These are phyloP conservation scores for Anseranas semipalmata DNA, from an alignment of 2,113 vertebrate genomes.

Conservation along the genomic window DNA sequence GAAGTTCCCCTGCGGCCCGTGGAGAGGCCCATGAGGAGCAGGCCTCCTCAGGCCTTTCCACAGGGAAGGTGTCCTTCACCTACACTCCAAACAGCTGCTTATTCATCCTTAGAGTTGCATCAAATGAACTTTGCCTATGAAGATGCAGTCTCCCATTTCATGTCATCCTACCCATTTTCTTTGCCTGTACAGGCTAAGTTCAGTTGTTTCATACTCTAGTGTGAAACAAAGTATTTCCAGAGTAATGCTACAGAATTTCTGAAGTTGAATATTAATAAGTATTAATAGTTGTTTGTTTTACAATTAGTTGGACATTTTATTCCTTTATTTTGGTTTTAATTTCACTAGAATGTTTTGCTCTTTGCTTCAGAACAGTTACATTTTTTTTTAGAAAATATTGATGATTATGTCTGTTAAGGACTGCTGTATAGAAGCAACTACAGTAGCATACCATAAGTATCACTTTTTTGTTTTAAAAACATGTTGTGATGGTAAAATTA, in stretches of 20 bases:
- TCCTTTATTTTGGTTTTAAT: slow-evolving; percentile 21
- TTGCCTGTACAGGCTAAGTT: no score
- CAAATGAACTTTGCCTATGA: not conserved
- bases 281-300: not conserved
- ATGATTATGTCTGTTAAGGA: slow-evolving; percentile 60
- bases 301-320: not conserved
- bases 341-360: not conserved
- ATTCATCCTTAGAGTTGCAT: no score
- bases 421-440: slow-evolving; percentile 7
- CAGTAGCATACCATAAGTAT: slow-evolving; percentile 10
- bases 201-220: no score
- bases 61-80: not conserved
- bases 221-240: not conserved
- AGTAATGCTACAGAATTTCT: not conserved
- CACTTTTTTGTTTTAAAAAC: not conserved
- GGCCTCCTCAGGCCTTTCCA: no score
- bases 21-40: no score
- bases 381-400: not conserved
- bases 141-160: no score
- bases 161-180: no score
- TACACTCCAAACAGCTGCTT: not conserved
- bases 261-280: no score
- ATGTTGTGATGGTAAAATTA: not conserved
- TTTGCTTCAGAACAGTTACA: not conserved
- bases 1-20: no score